Conservation (phyloP, 2,888 invertebrate species). For the Stomorhina lunata region DNA sequence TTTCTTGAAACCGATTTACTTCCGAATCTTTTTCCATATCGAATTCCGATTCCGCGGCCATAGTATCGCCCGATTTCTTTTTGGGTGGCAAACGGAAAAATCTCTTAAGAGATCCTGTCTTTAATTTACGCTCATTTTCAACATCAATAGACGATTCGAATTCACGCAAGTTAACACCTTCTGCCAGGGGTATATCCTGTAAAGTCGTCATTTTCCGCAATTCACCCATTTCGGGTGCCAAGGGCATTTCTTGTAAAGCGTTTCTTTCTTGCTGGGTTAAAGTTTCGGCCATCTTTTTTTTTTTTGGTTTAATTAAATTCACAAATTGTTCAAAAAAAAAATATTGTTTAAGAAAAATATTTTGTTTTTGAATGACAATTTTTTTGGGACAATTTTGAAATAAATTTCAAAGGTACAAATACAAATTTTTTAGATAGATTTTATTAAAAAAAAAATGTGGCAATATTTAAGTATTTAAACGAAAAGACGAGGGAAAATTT, state of each 20-base stretch:
- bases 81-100: slow-evolving; percentile 72
- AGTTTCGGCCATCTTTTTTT: slow-evolving; percentile 31
- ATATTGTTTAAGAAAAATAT: slow-evolving; percentile 39
- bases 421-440: background rate
- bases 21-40: slow-evolving; percentile 1
- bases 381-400: slow-evolving; percentile 50
- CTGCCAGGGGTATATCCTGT: slow-evolving; percentile 47
- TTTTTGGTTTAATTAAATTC: background rate
- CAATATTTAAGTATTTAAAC: no score
- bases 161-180: background rate
- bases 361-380: slow-evolving; percentile 16
- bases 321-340: background rate
- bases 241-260: slow-evolving; percentile 31
- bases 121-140: slow-evolving; percentile 53
- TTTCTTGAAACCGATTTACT: background rate
- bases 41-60: background rate
- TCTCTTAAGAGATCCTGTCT: slow-evolving; percentile 72
- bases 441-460: no score
- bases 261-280: slow-evolving; percentile 48
- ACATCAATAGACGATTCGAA: background rate
- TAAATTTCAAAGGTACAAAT: slow-evolving; percentile 6
- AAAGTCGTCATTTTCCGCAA: slow-evolving; percentile 25
- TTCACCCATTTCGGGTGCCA: slow-evolving; percentile 56
- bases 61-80: slow-evolving; percentile 34
- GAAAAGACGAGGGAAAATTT: no score